A percentile compares a stretch with the other conserved stretches of the same genome.
phyloP scores from a whole-genome alignment of 2,113 vertebrate species.

The Brevimyrus niger region DNA sequence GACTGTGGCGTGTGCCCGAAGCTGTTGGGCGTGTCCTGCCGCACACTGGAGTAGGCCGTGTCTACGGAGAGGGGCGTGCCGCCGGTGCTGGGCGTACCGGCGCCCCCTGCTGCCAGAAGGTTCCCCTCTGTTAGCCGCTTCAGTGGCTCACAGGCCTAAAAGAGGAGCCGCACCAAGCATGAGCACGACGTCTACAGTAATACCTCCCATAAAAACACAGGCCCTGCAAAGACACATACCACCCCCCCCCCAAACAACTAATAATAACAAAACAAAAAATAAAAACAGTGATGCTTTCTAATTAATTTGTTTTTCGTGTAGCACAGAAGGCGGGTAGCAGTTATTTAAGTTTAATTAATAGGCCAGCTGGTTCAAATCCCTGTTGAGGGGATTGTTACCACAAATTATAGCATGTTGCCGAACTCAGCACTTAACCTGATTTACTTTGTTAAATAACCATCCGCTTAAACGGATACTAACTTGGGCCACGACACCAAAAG shows the following conservation, averaged over 20 bases:
- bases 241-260: background rate
- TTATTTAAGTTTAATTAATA: constrained; percentile 9
- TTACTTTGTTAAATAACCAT: background rate
- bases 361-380: background rate
- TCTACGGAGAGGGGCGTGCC: constrained; percentile 85
- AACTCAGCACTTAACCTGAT: background rate
- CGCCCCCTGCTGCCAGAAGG: constrained; percentile 57
- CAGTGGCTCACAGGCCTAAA: constrained; percentile 65
- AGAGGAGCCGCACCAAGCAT: background rate
- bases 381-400: background rate
- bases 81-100: constrained; percentile 75
- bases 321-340: background rate
- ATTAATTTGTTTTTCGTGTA: constrained; percentile 5
- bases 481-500: background rate
- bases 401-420: background rate
- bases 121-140: constrained; percentile 71
- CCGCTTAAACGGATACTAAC: background rate
- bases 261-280: background rate
- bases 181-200: background rate
- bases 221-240: background rate
- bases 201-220: background rate
- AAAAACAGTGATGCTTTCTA: background rate
- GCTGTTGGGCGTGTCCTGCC: constrained; percentile 82
- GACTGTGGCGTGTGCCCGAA: constrained; percentile 76
- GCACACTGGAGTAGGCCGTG: constrained; percentile 89